phyloP scores from a whole-genome alignment of 2,888 invertebrate genomes.

The Plebejus anna region DNA sequence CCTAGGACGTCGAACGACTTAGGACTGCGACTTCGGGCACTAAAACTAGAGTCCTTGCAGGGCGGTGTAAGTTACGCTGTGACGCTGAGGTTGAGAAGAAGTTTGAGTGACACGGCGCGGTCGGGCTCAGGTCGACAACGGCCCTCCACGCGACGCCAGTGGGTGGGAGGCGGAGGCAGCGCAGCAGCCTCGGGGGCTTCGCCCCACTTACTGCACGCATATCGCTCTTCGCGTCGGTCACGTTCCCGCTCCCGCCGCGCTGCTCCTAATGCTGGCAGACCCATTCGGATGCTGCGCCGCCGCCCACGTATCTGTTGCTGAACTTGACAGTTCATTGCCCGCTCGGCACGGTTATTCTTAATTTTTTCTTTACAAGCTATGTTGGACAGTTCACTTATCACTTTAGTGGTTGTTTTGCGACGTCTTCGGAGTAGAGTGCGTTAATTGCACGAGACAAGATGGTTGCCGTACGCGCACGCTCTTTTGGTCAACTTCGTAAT shows the following conservation, averaged over 20 bases:
- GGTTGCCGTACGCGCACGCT: constrained; percentile 52
- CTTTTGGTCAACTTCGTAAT: constrained; percentile 48
- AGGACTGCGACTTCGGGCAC: constrained; percentile 54
- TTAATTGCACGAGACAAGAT: constrained; percentile 59
- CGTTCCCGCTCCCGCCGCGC: constrained; percentile 45
- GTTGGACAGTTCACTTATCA: constrained; percentile 56
- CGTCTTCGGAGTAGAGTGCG: constrained; percentile 55
- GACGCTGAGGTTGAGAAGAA: constrained; percentile 80
- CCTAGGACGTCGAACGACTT: constrained; percentile 42
- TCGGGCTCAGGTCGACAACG: constrained; percentile 68
- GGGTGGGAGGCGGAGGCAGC: constrained; percentile 88
- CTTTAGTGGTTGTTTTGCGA: constrained; percentile 50
- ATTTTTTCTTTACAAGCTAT: constrained; percentile 40
- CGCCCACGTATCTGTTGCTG: constrained; percentile 52
- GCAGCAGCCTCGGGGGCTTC: constrained; percentile 89
- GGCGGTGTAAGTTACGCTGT: constrained; percentile 54
- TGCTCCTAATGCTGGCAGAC: constrained; percentile 47
- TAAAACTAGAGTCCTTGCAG: constrained; percentile 64
- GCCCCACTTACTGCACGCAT: constrained; percentile 90
- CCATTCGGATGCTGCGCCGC: constrained; percentile 51
- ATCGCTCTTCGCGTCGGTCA: constrained; percentile 57
- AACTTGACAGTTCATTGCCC: constrained; percentile 54
- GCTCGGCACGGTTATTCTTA: constrained; percentile 40
- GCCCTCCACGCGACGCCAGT: constrained; percentile 82
- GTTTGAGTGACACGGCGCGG: constrained; percentile 81